Percentiles rank a stretch among this genome's conserved stretches.
Conservation (phyloP, 1,140 invertebrate genomes). For the Oppia nitens region DNA sequence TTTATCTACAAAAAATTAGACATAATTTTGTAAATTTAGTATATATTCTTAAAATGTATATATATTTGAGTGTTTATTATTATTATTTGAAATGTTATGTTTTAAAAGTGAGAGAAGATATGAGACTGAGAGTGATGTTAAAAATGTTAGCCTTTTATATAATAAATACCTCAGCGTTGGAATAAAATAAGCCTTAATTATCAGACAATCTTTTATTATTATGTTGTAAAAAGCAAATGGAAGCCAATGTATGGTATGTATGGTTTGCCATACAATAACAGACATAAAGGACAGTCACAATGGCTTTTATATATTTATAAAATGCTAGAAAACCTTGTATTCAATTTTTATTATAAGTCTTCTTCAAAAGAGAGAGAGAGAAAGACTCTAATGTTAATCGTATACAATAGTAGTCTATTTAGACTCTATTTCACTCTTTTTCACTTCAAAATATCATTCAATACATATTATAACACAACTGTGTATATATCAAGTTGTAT, state of each 20-base stretch:
- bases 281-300: neutral
- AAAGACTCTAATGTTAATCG: neutral
- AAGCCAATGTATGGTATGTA: neutral
- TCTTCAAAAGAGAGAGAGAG: neutral
- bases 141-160: neutral
- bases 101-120: neutral
- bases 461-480: neutral
- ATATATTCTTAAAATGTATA: no score
- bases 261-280: neutral
- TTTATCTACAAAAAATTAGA: no score
- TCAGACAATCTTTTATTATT: neutral
- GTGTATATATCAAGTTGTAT: no score
- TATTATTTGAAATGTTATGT: no score
- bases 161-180: neutral
- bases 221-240: neutral
- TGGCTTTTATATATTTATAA: neutral
- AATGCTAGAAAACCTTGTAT: neutral
- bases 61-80: no score
- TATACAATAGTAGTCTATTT: neutral
- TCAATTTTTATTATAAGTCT: neutral
- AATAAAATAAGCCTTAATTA: neutral
- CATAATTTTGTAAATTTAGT: no score
- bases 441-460: neutral
- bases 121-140: neutral
- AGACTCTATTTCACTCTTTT: neutral